phyloP scores from a whole-genome alignment of 2,797 vertebrate species.

The Balearica regulorum region DNA sequence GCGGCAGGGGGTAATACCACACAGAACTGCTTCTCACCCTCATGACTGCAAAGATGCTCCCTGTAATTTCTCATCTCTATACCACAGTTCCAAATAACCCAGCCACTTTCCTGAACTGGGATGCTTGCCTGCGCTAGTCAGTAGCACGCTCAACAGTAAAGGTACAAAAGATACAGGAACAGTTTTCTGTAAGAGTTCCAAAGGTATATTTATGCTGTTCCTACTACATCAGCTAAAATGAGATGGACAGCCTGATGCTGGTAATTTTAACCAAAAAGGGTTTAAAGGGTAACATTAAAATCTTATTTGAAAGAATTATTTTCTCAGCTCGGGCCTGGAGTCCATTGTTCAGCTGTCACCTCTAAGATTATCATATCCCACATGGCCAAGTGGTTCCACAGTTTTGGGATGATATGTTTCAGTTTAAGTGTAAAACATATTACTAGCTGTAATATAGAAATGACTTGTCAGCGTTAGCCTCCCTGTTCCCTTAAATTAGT shows the following conservation, averaged over 20 bases:
- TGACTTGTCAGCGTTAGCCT: background rate
- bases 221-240: background rate
- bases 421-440: constrained; percentile 7
- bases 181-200: background rate
- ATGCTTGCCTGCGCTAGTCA: background rate
- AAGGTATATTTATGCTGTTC: background rate
- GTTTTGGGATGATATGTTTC: background rate
- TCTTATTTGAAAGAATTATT: background rate
- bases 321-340: background rate
- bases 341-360: background rate
- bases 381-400: background rate
- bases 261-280: background rate
- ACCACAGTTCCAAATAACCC: background rate
- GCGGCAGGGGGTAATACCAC: accelerated
- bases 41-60: background rate
- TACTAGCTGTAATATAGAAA: constrained; percentile 2
- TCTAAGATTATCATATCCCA: background rate
- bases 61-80: background rate
- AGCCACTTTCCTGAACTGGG: background rate
- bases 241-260: background rate
- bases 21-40: background rate
- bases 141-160: background rate
- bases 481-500: background rate
- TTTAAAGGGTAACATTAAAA: background rate
- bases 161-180: background rate